Conservation (phyloP, 2,113 vertebrate species). For the Thermophis baileyi region DNA sequence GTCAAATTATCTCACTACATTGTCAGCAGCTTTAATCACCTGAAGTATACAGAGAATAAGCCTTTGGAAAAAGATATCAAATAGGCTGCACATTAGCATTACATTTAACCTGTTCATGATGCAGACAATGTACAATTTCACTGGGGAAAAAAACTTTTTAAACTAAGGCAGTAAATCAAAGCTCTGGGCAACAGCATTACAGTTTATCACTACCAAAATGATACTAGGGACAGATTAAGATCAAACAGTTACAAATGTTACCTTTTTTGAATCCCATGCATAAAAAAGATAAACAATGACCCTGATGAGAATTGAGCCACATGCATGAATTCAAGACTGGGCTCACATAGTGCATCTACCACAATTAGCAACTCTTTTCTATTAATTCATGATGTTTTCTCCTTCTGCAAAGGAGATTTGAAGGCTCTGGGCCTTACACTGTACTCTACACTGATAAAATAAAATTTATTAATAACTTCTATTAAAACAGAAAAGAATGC, state of each 20-base stretch:
- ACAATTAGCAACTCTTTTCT: constrained; percentile 38
- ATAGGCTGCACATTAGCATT: constrained; percentile 33
- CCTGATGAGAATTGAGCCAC: constrained; percentile 47
- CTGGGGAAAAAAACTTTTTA: constrained; percentile 32
- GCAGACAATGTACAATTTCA: constrained; percentile 32
- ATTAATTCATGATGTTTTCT: constrained; percentile 49
- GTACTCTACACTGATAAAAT: constrained; percentile 18
- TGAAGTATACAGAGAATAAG: constrained; percentile 19
- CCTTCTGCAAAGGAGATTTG: constrained; percentile 32
- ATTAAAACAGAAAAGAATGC: background rate
- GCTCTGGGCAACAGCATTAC: constrained; percentile 39
- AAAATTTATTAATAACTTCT: constrained; percentile 34
- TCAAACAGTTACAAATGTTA: constrained; percentile 38
- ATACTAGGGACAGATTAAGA: constrained; percentile 38
- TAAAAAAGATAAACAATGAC: constrained; percentile 52
- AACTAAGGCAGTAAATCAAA: constrained; percentile 40
- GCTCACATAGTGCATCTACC: constrained; percentile 36
- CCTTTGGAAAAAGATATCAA: constrained; percentile 34
- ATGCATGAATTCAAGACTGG: constrained; percentile 63
- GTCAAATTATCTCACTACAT: constrained; percentile 3
- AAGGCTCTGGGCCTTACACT: background rate
- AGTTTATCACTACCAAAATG: constrained; percentile 27
- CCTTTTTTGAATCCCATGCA: constrained; percentile 60
- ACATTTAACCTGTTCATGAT: constrained; percentile 6
- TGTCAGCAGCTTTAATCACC: constrained; percentile 10